phyloP scores from a whole-genome alignment of 2,888 invertebrate species.

The Neocrepidodera transversa region DNA sequence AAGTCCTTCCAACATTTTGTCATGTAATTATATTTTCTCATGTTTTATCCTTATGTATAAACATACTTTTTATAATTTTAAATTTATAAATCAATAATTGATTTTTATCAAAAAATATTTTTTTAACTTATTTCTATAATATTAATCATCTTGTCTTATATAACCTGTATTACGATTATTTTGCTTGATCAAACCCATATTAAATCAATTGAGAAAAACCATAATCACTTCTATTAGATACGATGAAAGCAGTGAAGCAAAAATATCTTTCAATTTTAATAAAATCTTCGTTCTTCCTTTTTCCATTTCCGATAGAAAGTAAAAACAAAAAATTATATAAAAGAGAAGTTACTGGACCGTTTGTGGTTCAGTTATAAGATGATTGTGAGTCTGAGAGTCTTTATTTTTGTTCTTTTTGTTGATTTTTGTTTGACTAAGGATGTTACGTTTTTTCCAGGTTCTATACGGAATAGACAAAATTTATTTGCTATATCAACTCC shows the following conservation, averaged over 20 bases:
- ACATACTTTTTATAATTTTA: too few relatives aligned
- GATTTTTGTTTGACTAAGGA: slow-evolving; percentile 3
- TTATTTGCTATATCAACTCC: neutral
- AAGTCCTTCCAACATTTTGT: too few relatives aligned
- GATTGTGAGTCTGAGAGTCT: slow-evolving; percentile 2
- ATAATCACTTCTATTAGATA: neutral
- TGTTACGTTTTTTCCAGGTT: neutral
- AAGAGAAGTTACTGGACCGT: slow-evolving; percentile 7
- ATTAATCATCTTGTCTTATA: too few relatives aligned
- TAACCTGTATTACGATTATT: neutral
- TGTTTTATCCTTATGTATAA: too few relatives aligned
- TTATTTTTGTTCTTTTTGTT: slow-evolving; percentile 5
- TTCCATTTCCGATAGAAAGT: slow-evolving; percentile 18
- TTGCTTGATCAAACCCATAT: neutral
- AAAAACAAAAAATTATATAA: slow-evolving; percentile 11
- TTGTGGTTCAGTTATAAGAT: slow-evolving; percentile 13
- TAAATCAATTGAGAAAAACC: neutral
- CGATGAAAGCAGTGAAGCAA: slow-evolving; percentile 5
- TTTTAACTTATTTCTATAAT: too few relatives aligned
- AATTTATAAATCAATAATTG: too few relatives aligned
- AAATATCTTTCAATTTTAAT: neutral
- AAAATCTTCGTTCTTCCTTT: slow-evolving; percentile 4
- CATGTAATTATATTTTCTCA: too few relatives aligned
- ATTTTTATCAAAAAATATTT: too few relatives aligned
- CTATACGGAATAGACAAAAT: neutral